These are phyloP conservation scores for Platichthys flesus DNA, from an alignment of 2,113 vertebrate genomes.

Conservation along the genomic window DNA sequence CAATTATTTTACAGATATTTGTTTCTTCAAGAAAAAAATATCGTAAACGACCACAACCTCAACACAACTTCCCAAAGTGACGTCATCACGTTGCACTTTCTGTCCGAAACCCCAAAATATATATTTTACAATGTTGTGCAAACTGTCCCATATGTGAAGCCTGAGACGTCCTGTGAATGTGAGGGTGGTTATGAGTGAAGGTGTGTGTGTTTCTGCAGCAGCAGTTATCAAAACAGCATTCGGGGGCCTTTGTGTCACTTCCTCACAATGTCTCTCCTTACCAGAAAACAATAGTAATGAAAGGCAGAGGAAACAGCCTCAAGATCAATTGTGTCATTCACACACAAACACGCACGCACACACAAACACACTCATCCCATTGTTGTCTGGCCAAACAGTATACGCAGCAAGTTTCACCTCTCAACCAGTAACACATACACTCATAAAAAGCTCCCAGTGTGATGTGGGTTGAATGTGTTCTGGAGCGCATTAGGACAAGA, in stretches of 20 bases:
- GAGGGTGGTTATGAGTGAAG: conserved; percentile 13
- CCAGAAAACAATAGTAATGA: conserved; percentile 44
- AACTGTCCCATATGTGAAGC: neutral
- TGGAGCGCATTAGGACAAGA: conserved; percentile 70
- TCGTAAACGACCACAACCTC: too few relatives aligned
- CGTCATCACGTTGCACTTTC: too few relatives aligned
- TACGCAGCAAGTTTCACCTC: conserved; percentile 50
- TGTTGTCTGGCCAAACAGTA: conserved; percentile 64
- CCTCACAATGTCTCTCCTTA: conserved; percentile 42
- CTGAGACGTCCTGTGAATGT: neutral
- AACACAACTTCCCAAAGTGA: too few relatives aligned
- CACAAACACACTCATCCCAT: conserved; percentile 57
- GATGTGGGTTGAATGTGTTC: conserved; percentile 67
- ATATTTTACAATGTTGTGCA: too few relatives aligned
- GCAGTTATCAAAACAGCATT: conserved; percentile 32
- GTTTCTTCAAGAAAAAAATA: too few relatives aligned
- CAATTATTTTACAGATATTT: too few relatives aligned
- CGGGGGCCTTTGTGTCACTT: conserved; percentile 48
- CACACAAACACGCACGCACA: conserved; percentile 16
- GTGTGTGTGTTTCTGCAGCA: neutral
- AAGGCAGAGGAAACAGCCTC: conserved; percentile 65
- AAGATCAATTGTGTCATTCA: conserved; percentile 38
- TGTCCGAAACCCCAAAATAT: neutral
- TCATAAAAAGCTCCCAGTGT: conserved; percentile 29
- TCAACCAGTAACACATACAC: conserved; percentile 41